A percentile compares a stretch with the other conserved stretches of the same genome.
These are phyloP conservation scores for Drosophila kohkoa DNA, from an alignment of 1,140 invertebrate genomes.

Conservation along the genomic window DNA sequence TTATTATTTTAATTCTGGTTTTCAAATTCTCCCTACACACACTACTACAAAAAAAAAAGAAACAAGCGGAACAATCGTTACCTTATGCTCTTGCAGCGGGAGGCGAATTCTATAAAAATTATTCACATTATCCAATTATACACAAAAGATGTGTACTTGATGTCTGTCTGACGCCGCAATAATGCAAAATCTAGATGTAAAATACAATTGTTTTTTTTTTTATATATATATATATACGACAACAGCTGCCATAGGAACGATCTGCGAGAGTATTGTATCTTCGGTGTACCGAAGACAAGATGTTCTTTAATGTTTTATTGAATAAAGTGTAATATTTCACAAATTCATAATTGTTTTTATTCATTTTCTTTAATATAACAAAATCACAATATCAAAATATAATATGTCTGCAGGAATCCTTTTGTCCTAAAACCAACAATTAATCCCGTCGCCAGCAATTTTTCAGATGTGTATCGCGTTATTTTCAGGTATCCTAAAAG, in stretches of 20 bases:
- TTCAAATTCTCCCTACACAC: not conserved
- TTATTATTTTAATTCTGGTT: conserved; percentile 12
- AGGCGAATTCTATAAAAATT: not conserved
- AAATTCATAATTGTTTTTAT: not conserved
- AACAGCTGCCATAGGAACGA: not conserved
- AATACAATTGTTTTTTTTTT: not conserved
- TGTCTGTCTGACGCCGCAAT: not conserved
- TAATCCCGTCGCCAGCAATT: no score
- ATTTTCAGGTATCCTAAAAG: no score
- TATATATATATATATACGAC: not conserved
- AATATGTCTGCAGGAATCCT: no score
- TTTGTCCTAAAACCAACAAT: no score
- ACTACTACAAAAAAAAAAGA: not conserved
- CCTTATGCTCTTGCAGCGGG: conserved; percentile 2
- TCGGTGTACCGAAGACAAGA: conserved; percentile 2
- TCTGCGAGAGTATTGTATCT: conserved; percentile 1
- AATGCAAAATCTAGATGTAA: not conserved
- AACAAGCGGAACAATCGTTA: conserved; percentile 12
- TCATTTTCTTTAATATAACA: not conserved
- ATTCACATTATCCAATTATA: not conserved
- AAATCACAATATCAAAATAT: no score
- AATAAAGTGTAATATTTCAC: conserved; percentile 11
- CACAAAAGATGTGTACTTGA: no score
- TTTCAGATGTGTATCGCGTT: no score
- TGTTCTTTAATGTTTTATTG: conserved; percentile 6